Percentiles rank a stretch among this genome's conserved stretches.
phyloP scores from a whole-genome alignment of 1,140 invertebrate species.

The Papilio aristodemus region DNA sequence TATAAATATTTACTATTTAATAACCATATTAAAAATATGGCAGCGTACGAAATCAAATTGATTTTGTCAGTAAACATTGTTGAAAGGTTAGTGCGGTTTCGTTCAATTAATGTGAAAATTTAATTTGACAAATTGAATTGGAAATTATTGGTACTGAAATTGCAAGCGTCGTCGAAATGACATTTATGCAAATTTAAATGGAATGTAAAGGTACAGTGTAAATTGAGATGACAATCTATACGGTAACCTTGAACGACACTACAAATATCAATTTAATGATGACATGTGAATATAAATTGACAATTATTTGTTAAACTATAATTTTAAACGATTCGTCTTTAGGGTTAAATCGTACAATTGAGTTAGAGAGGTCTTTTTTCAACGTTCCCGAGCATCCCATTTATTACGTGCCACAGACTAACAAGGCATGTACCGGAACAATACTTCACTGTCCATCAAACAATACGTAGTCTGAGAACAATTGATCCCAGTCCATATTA shows the following conservation, averaged over 20 bases:
- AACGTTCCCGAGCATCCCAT: neutral
- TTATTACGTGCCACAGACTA: slow-evolving; percentile 9
- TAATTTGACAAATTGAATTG: slow-evolving; percentile 23
- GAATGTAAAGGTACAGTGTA: no score
- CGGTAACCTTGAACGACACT: no score
- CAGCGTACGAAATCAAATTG: neutral
- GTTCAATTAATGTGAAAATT: slow-evolving; percentile 14
- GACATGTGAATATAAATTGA: no score
- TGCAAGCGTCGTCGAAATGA: neutral
- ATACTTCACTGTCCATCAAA: slow-evolving; percentile 29
- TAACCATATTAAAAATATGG: neutral
- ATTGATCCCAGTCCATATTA: slow-evolving; percentile 23
- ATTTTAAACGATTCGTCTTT: no score
- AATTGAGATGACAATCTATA: no score
- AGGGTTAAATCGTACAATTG: no score
- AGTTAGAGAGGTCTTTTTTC: no score
- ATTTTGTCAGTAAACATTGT: slow-evolving; percentile 9
- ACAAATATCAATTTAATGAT: no score
- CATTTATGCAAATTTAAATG: no score
- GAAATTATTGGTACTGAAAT: neutral
- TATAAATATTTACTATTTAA: neutral
- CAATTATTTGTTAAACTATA: no score
- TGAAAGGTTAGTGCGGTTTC: slow-evolving; percentile 16
- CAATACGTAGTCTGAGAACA: slow-evolving; percentile 26
- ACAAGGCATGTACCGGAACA: slow-evolving; percentile 11